Percentiles rank a stretch among this genome's conserved stretches.
Evolutionary conservation across 2,888 invertebrate genomes (phyloP).

Genomic region (Ephialtes manifestator): DNA sequence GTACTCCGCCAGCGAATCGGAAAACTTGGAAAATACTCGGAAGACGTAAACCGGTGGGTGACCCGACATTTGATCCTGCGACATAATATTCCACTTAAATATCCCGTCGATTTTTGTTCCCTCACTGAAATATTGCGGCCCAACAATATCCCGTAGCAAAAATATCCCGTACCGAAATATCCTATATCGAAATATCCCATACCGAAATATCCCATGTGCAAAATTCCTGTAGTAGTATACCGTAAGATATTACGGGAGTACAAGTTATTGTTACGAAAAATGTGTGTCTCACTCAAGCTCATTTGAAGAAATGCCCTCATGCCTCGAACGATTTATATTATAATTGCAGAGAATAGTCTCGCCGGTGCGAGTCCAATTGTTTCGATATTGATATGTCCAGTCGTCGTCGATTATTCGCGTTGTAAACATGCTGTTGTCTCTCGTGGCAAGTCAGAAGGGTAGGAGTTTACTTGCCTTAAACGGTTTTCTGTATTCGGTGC

Average conservation of each 20-base stretch:
- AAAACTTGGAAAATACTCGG: too few species aligned
- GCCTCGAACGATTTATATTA: conserved; percentile 4
- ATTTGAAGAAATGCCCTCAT: too few species aligned
- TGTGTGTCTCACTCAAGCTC: too few species aligned
- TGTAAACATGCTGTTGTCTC: background rate
- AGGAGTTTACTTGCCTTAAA: background rate
- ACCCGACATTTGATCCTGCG: background rate
- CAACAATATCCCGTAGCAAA: background rate
- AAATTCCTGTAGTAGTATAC: too few species aligned
- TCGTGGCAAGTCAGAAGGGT: conserved; percentile 8
- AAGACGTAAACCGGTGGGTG: background rate
- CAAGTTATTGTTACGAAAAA: too few species aligned
- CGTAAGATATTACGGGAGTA: too few species aligned
- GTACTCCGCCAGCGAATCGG: too few species aligned
- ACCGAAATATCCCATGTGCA: too few species aligned
- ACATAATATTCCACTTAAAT: background rate
- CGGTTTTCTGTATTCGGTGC: conserved; percentile 10
- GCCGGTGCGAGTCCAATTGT: background rate
- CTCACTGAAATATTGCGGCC: too few species aligned
- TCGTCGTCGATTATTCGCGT: background rate
- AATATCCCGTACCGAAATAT: background rate
- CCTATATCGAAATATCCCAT: too few species aligned
- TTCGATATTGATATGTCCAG: conserved; percentile 7
- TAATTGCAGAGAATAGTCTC: conserved; percentile 3
- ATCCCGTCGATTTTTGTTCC: too few species aligned